Evolutionary conservation across 2,888 invertebrate genomes (phyloP).

Genomic region (Germaria angustata): DNA sequence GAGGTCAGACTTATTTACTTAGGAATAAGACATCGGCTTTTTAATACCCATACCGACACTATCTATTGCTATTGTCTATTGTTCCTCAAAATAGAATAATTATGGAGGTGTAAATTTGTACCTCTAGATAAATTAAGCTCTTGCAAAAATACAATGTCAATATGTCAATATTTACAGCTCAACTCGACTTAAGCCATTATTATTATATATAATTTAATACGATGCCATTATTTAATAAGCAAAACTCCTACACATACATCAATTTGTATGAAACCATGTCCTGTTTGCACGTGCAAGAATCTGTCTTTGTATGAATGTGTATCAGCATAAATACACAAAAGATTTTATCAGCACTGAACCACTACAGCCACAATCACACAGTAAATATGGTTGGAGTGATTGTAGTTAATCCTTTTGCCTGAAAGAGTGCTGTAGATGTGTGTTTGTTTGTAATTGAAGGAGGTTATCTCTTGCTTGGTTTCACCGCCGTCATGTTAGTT

Average conservation of each 20-base stretch:
- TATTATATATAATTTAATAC: constrained; percentile 4
- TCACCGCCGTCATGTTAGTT: background rate
- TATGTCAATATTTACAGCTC: too few species aligned
- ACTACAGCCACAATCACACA: constrained; percentile 10
- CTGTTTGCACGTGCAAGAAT: too few species aligned
- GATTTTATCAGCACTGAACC: constrained; percentile 39
- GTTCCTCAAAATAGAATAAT: too few species aligned
- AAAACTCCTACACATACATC: background rate
- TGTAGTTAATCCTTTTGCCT: background rate
- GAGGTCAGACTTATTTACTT: too few species aligned
- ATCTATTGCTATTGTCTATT: too few species aligned
- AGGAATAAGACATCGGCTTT: too few species aligned
- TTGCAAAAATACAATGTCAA: too few species aligned
- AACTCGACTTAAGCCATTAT: constrained; percentile 8
- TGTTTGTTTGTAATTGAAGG: background rate
- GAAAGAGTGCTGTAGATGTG: constrained; percentile 18
- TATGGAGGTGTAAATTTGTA: too few species aligned
- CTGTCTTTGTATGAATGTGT: background rate
- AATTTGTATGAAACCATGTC: background rate
- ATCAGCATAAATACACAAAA: constrained; percentile 22
- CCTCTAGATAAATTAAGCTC: too few species aligned
- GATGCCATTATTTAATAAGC: background rate
- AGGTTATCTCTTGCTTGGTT: background rate
- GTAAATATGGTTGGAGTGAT: constrained; percentile 30
- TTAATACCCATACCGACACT: too few species aligned